Percentiles rank a stretch among this genome's conserved stretches.
phyloP scores from a whole-genome alignment of 2,888 invertebrate species.

The Tupiocoris notatus region DNA sequence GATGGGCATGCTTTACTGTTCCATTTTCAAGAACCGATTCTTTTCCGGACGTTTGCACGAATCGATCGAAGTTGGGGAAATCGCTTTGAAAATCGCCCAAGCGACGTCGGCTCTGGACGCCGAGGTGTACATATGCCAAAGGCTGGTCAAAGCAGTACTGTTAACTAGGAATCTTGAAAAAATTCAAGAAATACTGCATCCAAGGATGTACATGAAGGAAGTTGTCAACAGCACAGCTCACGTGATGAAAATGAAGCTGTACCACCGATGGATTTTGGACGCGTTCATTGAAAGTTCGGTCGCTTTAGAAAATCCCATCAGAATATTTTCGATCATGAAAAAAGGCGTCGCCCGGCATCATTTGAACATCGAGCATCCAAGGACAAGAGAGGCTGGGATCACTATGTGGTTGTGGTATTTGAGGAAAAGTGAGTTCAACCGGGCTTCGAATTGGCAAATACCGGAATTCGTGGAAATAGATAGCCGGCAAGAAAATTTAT shows the following conservation, averaged over 20 bases:
- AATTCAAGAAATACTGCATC: constrained; percentile 30
- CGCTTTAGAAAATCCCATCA: constrained; percentile 28
- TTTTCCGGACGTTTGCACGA: constrained; percentile 15
- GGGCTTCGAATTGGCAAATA: constrained; percentile 34
- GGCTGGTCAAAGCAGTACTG: constrained; percentile 13
- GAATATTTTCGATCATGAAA: constrained; percentile 21
- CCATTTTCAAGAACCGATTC: constrained; percentile 30
- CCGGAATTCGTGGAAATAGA: constrained; percentile 25
- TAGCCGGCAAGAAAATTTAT: constrained; percentile 11
- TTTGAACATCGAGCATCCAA: constrained; percentile 31
- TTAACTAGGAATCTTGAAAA: constrained; percentile 32
- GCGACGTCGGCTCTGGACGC: constrained; percentile 20
- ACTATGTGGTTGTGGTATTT: constrained; percentile 34
- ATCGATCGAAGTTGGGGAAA: constrained; percentile 23
- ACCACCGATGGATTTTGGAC: constrained; percentile 30
- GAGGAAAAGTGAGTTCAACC: constrained; percentile 29
- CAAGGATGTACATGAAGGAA: constrained; percentile 35
- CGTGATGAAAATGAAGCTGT: constrained; percentile 35
- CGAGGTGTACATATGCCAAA: constrained; percentile 29
- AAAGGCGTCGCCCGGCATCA: constrained; percentile 28
- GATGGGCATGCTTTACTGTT: constrained; percentile 23
- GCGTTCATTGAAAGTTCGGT: constrained; percentile 27
- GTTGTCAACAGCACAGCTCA: constrained; percentile 15
- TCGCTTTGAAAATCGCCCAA: constrained; percentile 34
- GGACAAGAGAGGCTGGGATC: constrained; percentile 7